Conservation (phyloP, 1,140 invertebrate genomes). For the Zaprionus nigranus region DNA sequence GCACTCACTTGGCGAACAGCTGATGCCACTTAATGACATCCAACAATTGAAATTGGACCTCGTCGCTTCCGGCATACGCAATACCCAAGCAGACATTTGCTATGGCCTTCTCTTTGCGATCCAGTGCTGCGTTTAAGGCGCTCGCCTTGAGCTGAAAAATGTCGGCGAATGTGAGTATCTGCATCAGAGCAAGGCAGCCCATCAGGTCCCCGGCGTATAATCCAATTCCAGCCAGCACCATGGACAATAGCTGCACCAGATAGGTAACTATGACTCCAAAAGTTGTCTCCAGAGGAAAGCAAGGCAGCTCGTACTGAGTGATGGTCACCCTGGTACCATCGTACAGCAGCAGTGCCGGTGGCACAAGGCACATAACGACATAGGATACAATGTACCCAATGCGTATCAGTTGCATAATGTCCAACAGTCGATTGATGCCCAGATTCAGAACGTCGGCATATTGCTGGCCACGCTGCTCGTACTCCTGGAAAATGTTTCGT, state of each 20-base stretch:
- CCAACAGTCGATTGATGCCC: slow-evolving; percentile 42
- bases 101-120: slow-evolving; percentile 19
- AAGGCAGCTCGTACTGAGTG: slow-evolving; percentile 56
- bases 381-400: slow-evolving; percentile 48
- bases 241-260: slow-evolving; percentile 43
- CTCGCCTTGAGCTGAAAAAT: slow-evolving; percentile 50
- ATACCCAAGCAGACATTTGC: not conserved
- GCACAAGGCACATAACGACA: slow-evolving; percentile 33
- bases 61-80: not conserved
- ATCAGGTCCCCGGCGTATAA: slow-evolving; percentile 59
- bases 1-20: slow-evolving; percentile 50
- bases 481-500: slow-evolving; percentile 32
- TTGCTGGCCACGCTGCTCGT: slow-evolving; percentile 19
- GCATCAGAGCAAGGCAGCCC: slow-evolving; percentile 42
- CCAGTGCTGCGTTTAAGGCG: slow-evolving; percentile 34
- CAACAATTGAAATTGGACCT: slow-evolving; percentile 21
- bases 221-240: slow-evolving; percentile 45
- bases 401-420: slow-evolving; percentile 36
- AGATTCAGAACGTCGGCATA: slow-evolving; percentile 28
- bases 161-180: slow-evolving; percentile 54
- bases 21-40: slow-evolving; percentile 71
- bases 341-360: slow-evolving; percentile 24
- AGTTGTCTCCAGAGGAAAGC: slow-evolving; percentile 47
- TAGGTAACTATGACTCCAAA: slow-evolving; percentile 46
- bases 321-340: slow-evolving; percentile 52